Percentiles rank a stretch among this genome's conserved stretches.
Conservation (phyloP, 2,113 vertebrate species). For the Tychaedon coryphoeus region DNA sequence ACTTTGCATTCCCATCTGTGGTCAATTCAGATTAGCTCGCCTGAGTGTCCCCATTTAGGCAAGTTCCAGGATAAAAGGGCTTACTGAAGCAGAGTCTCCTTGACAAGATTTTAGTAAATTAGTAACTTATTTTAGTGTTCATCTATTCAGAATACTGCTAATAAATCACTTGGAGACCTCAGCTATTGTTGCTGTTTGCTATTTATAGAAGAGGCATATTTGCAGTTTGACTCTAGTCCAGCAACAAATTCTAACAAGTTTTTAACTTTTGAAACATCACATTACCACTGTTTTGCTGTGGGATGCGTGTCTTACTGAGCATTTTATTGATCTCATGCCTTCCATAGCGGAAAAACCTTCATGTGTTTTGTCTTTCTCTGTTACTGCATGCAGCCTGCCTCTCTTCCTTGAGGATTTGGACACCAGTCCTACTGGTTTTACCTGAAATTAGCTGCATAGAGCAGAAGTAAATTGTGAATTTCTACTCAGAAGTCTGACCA, state of each 20-base stretch:
- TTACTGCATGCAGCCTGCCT: neutral
- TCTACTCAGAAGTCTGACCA: neutral
- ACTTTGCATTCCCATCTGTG: constrained; percentile 47
- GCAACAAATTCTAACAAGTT: neutral
- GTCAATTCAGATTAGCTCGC: constrained; percentile 63
- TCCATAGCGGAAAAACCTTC: neutral
- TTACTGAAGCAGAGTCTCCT: constrained; percentile 57
- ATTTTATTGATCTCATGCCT: neutral
- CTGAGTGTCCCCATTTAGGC: constrained; percentile 63
- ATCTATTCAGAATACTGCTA: constrained; percentile 50
- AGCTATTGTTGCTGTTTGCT: constrained; percentile 38
- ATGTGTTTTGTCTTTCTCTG: neutral
- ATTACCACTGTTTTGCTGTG: neutral
- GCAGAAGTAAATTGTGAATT: neutral
- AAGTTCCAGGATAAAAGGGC: constrained; percentile 43
- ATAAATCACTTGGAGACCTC: constrained; percentile 46
- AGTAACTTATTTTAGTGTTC: constrained; percentile 45
- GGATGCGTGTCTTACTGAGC: neutral
- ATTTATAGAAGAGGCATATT: constrained; percentile 11
- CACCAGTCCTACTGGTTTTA: neutral
- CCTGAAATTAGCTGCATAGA: neutral
- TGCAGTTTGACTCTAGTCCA: constrained; percentile 25
- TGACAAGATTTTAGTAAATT: constrained; percentile 59
- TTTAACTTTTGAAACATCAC: neutral
- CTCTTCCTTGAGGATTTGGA: neutral